Conservation (phyloP, 1,140 invertebrate genomes). For the Lordiphosa stackelbergi region DNA sequence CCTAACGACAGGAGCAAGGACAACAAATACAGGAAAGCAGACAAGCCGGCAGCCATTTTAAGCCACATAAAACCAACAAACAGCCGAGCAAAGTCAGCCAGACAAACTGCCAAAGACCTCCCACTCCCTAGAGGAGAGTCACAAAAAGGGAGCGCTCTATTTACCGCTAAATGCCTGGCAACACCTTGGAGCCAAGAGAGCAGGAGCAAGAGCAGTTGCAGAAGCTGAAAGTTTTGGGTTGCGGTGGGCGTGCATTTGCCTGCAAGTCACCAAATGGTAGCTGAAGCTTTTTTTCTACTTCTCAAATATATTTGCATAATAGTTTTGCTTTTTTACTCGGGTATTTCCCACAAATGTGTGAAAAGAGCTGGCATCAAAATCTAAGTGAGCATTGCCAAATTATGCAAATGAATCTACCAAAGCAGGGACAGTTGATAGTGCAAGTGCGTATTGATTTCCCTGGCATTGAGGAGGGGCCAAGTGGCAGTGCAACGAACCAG, state of each 20-base stretch:
- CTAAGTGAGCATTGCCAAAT: slow-evolving; percentile 66
- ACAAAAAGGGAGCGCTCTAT: slow-evolving; percentile 19
- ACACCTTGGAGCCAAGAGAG: slow-evolving; percentile 42
- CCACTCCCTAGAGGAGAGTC: background rate
- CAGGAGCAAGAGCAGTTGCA: background rate
- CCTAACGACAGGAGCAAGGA: slow-evolving; percentile 46
- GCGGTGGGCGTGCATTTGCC: slow-evolving; percentile 36
- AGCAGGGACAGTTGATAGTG: too few relatives aligned
- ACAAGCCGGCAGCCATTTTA: slow-evolving; percentile 49
- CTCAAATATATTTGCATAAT: slow-evolving; percentile 62
- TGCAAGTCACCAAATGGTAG: slow-evolving; percentile 45
- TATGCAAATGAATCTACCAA: slow-evolving; percentile 50
- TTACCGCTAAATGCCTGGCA: slow-evolving; percentile 47
- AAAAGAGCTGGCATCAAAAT: slow-evolving; percentile 40
- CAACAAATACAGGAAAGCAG: slow-evolving; percentile 15
- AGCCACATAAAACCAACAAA: slow-evolving; percentile 59
- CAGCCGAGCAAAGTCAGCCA: slow-evolving; percentile 23
- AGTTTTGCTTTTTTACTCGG: slow-evolving; percentile 26
- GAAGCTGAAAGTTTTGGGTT: background rate
- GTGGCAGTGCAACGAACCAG: too few relatives aligned
- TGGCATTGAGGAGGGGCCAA: too few relatives aligned
- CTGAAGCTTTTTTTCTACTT: slow-evolving; percentile 42
- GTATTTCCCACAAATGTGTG: slow-evolving; percentile 21
- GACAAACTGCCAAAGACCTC: slow-evolving; percentile 38
- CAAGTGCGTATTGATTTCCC: too few relatives aligned